Evolutionary conservation across 1,140 invertebrate species (phyloP).

Genomic region (Cecropterus lyciades): DNA sequence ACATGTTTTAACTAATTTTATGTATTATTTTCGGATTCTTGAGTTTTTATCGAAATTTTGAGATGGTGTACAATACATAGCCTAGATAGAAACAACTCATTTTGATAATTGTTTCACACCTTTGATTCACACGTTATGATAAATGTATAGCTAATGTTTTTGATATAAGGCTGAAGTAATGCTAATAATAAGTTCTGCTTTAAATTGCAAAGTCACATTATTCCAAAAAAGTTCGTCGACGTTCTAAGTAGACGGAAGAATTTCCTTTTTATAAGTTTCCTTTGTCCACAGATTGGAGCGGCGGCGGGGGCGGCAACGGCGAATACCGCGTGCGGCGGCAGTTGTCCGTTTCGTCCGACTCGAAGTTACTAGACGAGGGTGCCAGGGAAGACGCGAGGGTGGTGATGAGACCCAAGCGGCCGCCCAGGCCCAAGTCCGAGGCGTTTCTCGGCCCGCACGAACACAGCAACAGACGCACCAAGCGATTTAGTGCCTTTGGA

Average conservation of each 20-base stretch:
- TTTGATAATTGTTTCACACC: too few relatives aligned
- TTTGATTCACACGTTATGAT: too few relatives aligned
- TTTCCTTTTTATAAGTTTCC: conserved; percentile 27
- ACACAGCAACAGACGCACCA: conserved; percentile 87
- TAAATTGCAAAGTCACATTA: too few relatives aligned
- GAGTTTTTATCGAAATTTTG: too few relatives aligned
- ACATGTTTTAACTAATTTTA: too few relatives aligned
- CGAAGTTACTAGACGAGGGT: conserved; percentile 94
- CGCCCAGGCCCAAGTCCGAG: conserved; percentile 95
- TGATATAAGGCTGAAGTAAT: too few relatives aligned
- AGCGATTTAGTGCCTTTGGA: conserved; percentile 96
- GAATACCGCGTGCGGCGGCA: conserved; percentile 93
- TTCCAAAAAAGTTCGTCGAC: too few relatives aligned
- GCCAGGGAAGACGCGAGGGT: conserved; percentile 93
- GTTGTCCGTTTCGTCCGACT: conserved; percentile 95
- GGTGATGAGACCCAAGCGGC: conserved; percentile 94
- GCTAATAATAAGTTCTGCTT: too few relatives aligned
- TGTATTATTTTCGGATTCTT: too few relatives aligned
- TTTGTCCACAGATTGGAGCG: conserved; percentile 86
- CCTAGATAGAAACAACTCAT: too few relatives aligned
- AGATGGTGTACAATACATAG: too few relatives aligned
- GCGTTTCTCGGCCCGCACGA: conserved; percentile 91
- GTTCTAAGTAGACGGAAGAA: neutral
- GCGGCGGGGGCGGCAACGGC: conserved; percentile 87
- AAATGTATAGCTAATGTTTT: too few relatives aligned